Evolutionary conservation across 2,113 vertebrate species (phyloP), one percentile per base, ranked within the genome.

Genomic region (Scartelaos histophorus): DNA sequence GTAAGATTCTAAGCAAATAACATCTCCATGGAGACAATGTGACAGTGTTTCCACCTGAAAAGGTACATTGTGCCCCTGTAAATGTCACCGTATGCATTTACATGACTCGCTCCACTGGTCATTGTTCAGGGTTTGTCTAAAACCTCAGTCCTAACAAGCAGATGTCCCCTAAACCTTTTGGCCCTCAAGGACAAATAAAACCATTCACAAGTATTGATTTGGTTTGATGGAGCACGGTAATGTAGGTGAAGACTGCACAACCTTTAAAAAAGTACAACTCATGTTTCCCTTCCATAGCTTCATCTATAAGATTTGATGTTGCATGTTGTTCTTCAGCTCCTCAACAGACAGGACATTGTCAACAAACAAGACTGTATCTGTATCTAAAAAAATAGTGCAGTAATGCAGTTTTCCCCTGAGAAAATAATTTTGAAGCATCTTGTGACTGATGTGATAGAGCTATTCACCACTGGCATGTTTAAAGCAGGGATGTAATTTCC

Each of bases 391-490:
- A 21, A 38, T 65, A 17, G 15, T 3, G 47, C 34, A 43, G 7
- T 12, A 19, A 66, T 22, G 35, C n/a, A 45, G 67, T 69, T 57
- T 38, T 64, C 3, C 16, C 60, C 13, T 13, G 16, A 11, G 25
- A 21, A 53, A 19, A 45, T 29, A 43, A 5, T 71, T 69, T 49
- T 45, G 78, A 51, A 54, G 56, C 19, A 34, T 45, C 7, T 2
- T 64, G 35, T n/a, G 61, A 38, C 13, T 51, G 68, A 62, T 46
- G 35, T 21, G 21, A 19, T 25, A 9, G 43, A 25, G 24, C 38
- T 65, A 15, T 56, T 69, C 45, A 16, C 19, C 29, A 38, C 12
- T 58, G 29, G 45, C 47, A 72, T 24, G 70, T 66, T 45, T 61
- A 7, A 46, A 58, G 21, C 45, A 29, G 15, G 53, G 19, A 19